Evolutionary conservation across 1,140 invertebrate genomes (phyloP).

Genomic region (Lasioglossum baleicum): DNA sequence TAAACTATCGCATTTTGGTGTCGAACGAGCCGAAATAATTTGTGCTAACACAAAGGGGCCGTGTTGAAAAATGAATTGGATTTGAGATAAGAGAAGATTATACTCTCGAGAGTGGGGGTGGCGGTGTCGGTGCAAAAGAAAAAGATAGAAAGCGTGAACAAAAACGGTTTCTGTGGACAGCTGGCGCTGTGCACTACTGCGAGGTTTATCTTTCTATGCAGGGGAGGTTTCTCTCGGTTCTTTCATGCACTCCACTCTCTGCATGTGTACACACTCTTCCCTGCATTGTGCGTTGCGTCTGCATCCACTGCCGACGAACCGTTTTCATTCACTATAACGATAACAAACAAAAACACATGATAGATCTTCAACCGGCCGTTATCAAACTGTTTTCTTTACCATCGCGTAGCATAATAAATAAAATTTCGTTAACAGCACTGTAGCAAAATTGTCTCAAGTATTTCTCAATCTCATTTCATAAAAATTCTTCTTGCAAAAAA

Average conservation of each 20-base stretch:
- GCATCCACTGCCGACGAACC: background rate
- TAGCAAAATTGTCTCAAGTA: no score
- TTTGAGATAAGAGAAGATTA: no score
- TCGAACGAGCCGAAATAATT: background rate
- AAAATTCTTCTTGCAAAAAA: no score
- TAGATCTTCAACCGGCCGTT: background rate
- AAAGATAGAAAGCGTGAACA: conserved; percentile 24
- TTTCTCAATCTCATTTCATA: no score
- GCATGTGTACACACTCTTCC: conserved; percentile 1
- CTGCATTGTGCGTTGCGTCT: background rate
- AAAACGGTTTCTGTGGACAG: conserved; percentile 47
- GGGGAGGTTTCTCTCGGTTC: conserved; percentile 53
- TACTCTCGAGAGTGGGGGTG: background rate
- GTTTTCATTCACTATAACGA: background rate
- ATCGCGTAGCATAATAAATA: background rate
- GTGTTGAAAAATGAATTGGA: background rate
- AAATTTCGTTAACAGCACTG: no score
- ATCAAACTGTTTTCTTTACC: background rate
- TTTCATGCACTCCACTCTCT: conserved; percentile 21
- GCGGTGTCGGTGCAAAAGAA: background rate
- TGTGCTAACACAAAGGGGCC: background rate
- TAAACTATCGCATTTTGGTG: background rate
- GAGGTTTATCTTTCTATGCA: conserved; percentile 61
- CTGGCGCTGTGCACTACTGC: conserved; percentile 31
- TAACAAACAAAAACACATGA: background rate